Evolutionary conservation across 2,797 vertebrate genomes (phyloP).

Genomic region (Tarsius wallacei): DNA sequence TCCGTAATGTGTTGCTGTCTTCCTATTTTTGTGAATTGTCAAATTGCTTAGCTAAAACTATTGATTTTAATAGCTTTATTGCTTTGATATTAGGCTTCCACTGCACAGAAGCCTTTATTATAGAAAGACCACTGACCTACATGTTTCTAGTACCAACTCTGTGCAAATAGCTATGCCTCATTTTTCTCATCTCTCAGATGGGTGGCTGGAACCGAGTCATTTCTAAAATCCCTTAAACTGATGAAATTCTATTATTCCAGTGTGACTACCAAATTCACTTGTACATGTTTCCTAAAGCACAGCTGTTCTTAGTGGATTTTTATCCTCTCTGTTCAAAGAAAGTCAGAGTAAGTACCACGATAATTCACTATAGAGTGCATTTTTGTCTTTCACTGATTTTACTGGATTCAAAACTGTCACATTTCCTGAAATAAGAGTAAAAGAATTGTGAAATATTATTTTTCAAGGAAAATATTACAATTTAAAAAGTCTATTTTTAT

Average conservation of each 20-base stretch:
- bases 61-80: background rate
- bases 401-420: background rate
- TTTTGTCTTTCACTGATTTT: background rate
- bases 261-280: background rate
- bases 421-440: conserved; percentile 32
- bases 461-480: background rate
- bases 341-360: background rate
- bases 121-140: background rate
- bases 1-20: background rate
- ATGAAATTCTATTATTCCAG: conserved; percentile 39
- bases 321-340: background rate
- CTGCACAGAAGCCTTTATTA: background rate
- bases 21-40: background rate
- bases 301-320: background rate
- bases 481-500: conserved; percentile 52
- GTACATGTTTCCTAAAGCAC: background rate
- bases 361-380: background rate
- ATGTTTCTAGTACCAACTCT: background rate
- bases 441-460: background rate
- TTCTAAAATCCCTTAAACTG: conserved; percentile 8
- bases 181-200: conserved; percentile 20
- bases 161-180: background rate
- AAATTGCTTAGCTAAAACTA: background rate
- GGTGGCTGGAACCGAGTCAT: background rate
- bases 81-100: background rate